These are phyloP conservation scores for Orientallactaga sibirica DNA, from an alignment of 2,797 vertebrate genomes.

Conservation along the genomic window DNA sequence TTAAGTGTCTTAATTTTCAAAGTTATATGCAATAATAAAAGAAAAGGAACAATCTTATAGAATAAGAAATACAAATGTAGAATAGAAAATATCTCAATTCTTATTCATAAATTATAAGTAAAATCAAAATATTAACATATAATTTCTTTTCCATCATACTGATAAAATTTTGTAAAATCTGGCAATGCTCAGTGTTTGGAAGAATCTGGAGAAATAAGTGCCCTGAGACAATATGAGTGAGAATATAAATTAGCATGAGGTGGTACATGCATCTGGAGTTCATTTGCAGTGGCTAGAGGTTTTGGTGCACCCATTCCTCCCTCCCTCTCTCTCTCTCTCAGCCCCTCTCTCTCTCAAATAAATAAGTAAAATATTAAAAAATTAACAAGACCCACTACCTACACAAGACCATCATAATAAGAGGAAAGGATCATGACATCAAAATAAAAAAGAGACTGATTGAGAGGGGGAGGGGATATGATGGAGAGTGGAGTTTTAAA, in stretches of 20 bases:
- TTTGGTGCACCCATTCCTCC: too few species aligned
- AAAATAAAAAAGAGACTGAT: too few species aligned
- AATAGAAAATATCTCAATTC: neutral
- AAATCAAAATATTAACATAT: conserved; percentile 15
- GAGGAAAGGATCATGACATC: too few species aligned
- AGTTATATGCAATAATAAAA: neutral
- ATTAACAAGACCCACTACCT: too few species aligned
- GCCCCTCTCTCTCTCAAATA: too few species aligned
- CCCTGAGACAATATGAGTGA: neutral
- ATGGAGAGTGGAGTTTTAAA: too few species aligned
- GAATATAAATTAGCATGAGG: neutral
- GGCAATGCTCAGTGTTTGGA: neutral
- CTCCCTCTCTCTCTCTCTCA: too few species aligned
- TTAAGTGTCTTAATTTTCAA: conserved; percentile 45
- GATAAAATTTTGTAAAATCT: neutral
- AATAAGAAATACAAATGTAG: conserved; percentile 22
- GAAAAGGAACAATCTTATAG: neutral
- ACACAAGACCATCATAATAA: too few species aligned
- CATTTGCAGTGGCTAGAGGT: too few species aligned
- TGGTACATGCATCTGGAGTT: too few species aligned
- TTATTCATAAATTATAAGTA: neutral
- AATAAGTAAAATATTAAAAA: too few species aligned
- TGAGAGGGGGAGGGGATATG: too few species aligned
- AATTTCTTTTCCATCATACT: neutral
- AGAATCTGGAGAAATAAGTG: neutral